phyloP scores from a whole-genome alignment of 2,888 invertebrate species.

The Drosophila putrida region DNA sequence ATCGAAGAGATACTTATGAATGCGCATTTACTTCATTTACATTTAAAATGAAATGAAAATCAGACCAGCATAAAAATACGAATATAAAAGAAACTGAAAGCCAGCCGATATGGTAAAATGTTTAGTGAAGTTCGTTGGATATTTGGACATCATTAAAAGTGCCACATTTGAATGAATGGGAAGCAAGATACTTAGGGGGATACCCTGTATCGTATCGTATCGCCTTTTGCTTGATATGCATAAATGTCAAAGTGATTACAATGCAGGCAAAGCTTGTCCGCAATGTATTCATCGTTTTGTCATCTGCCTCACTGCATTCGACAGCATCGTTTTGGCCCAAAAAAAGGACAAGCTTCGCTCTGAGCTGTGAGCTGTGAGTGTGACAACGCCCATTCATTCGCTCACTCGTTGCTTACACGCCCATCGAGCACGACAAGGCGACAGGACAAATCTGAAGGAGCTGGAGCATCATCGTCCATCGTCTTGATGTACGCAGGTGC shows the following conservation, averaged over 20 bases:
- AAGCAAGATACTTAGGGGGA: slow-evolving; percentile 4
- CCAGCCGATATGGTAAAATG: slow-evolving; percentile 46
- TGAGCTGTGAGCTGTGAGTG: slow-evolving; percentile 63
- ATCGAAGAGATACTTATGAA: slow-evolving; percentile 33
- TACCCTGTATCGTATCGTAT: slow-evolving; percentile 13
- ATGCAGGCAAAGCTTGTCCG: slow-evolving; percentile 58
- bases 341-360: slow-evolving; percentile 50
- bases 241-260: slow-evolving; percentile 85
- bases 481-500: slow-evolving; percentile 82
- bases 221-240: slow-evolving; percentile 81
- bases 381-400: slow-evolving; percentile 76
- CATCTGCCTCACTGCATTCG: slow-evolving; percentile 77
- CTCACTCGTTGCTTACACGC: slow-evolving; percentile 81
- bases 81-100: slow-evolving; percentile 41
- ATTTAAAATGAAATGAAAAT: slow-evolving; percentile 77
- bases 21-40: slow-evolving; percentile 75
- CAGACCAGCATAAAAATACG: slow-evolving; percentile 77
- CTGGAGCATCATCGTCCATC: slow-evolving; percentile 58
- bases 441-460: slow-evolving; percentile 8
- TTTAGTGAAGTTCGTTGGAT: slow-evolving; percentile 36
- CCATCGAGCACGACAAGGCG: slow-evolving; percentile 75
- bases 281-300: slow-evolving; percentile 84
- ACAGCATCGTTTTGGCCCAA: slow-evolving; percentile 41
- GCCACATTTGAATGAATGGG: slow-evolving; percentile 77
- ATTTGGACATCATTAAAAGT: slow-evolving; percentile 83